A percentile compares a stretch with the other conserved stretches of the same genome.
Conservation (phyloP, 2,113 vertebrate species). For the Psammodynastes pulverulentus region DNA sequence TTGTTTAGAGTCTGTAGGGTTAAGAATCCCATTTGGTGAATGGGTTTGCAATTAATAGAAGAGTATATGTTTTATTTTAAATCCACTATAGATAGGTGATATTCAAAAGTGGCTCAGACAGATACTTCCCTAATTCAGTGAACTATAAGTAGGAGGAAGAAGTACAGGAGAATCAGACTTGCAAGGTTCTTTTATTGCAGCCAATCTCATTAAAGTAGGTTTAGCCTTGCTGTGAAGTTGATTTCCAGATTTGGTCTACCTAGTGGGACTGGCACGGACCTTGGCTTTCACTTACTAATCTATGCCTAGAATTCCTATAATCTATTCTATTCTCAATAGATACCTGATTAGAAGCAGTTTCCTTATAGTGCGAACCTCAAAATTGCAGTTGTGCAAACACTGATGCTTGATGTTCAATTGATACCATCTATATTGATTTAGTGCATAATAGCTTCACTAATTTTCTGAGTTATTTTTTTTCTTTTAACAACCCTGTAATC, state of each 20-base stretch:
- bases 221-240: not conserved
- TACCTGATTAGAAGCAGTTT: not conserved
- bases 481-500: not conserved
- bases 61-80: not conserved
- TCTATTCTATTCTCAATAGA: not conserved
- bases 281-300: not conserved
- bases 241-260: not conserved
- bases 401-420: not conserved
- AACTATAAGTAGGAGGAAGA: not conserved
- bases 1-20: not conserved
- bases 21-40: not conserved
- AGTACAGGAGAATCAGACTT: not conserved
- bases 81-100: not conserved
- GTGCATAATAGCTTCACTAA: not conserved
- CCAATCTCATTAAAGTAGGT: not conserved
- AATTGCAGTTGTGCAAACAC: not conserved
- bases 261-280: not conserved
- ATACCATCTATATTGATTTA: not conserved
- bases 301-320: not conserved
- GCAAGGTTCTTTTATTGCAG: not conserved
- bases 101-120: not conserved
- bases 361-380: not conserved
- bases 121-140: not conserved
- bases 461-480: not conserved
- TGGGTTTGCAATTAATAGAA: not conserved